phyloP scores from a whole-genome alignment of 2,888 invertebrate genomes.

The Hesperia comma region DNA sequence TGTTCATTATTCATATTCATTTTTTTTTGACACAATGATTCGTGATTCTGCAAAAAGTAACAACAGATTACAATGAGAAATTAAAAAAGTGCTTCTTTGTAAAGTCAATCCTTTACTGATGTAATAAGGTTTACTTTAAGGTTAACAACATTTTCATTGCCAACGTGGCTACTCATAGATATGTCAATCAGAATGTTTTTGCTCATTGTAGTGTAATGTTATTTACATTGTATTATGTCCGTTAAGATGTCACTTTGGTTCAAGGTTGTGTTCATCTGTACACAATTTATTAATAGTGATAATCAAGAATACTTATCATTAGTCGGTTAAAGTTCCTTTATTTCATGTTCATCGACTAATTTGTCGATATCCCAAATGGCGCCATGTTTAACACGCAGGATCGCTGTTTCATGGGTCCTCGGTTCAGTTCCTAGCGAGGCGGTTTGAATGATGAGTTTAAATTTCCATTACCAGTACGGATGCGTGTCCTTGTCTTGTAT shows the following conservation, averaged over 20 bases:
- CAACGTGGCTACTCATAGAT: constrained; percentile 30
- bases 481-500: no score
- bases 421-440: no score
- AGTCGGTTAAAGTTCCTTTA: neutral
- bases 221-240: constrained; percentile 18
- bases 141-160: no score
- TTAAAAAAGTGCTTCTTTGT: constrained; percentile 15
- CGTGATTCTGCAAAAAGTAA: constrained; percentile 32
- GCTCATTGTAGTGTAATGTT: constrained; percentile 30
- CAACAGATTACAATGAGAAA: constrained; percentile 25
- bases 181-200: constrained; percentile 43
- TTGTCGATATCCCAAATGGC: no score
- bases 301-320: neutral
- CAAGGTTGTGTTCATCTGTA: constrained; percentile 28
- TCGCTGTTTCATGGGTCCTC: no score
- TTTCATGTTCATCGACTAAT: no score
- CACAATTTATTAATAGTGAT: neutral
- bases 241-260: constrained; percentile 33
- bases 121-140: constrained; percentile 8
- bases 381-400: no score
- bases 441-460: no score
- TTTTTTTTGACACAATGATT: constrained; percentile 15
- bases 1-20: neutral
- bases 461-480: no score
- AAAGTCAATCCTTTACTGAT: constrained; percentile 7